Evolutionary conservation across 2,797 vertebrate genomes (phyloP).

Genomic region (Sarcoramphus papa): DNA sequence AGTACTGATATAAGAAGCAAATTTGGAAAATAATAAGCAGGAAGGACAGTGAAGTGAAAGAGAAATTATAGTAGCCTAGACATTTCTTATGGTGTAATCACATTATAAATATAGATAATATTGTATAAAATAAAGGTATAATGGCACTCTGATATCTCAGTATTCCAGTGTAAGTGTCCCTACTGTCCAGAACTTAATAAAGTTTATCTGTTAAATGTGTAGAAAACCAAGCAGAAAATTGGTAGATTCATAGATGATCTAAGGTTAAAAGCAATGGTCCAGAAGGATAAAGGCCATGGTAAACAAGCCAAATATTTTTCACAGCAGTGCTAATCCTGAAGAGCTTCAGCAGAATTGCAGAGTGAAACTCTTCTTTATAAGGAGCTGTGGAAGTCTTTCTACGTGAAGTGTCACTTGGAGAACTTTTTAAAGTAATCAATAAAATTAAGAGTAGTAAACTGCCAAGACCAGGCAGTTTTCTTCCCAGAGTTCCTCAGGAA

Average conservation of each 20-base stretch:
- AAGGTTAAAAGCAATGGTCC: not conserved
- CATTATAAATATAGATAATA: not conserved
- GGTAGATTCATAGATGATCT: not conserved
- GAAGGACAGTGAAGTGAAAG: not conserved
- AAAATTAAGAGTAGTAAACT: not conserved
- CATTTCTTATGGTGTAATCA: not conserved
- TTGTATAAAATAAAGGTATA: not conserved
- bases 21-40: not conserved
- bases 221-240: not conserved
- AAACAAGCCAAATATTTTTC: not conserved
- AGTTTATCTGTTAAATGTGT: not conserved
- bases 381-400: not conserved
- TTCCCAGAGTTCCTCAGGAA: not conserved
- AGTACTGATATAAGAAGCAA: not conserved
- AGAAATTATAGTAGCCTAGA: not conserved
- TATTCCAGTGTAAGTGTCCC: not conserved
- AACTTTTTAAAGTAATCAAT: not conserved
- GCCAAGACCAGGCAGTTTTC: not conserved
- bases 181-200: not conserved
- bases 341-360: not conserved
- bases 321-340: not conserved
- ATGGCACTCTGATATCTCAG: not conserved
- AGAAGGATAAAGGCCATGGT: not conserved
- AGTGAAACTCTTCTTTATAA: not conserved
- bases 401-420: not conserved